Evolutionary conservation across 2,797 vertebrate genomes (phyloP).

Genomic region (Falco concolor): DNA sequence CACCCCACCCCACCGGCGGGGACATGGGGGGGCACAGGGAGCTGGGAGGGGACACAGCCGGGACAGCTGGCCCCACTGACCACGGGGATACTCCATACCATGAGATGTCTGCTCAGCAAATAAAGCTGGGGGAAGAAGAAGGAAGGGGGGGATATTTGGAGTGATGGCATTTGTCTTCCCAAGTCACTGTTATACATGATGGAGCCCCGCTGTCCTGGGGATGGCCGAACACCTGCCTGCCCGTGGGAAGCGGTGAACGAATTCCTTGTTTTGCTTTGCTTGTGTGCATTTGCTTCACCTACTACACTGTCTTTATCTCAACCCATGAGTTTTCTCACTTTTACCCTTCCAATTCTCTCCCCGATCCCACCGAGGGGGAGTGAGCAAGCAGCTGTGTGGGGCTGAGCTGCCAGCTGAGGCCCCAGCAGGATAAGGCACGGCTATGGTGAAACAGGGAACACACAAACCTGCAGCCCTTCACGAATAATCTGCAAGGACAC

Average conservation of each 20-base stretch:
- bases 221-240: not conserved
- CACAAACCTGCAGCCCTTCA: not conserved
- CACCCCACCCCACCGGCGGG: rapidly evolving
- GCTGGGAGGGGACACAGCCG: not conserved
- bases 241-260: not conserved
- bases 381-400: no score
- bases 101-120: not conserved
- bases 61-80: not conserved
- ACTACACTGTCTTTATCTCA: not conserved
- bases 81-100: not conserved
- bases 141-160: not conserved
- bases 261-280: not conserved
- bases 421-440: not conserved
- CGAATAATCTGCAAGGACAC: not conserved
- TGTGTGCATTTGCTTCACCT: not conserved
- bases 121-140: not conserved
- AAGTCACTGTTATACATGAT: rapidly evolving
- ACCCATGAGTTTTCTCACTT: not conserved
- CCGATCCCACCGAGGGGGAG: no score
- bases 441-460: not conserved
- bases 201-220: no score
- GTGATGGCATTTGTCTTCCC: not conserved
- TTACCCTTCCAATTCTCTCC: no score
- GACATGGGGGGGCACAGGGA: not conserved
- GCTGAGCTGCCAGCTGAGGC: not conserved